Percentiles rank a stretch among this genome's conserved stretches.
Evolutionary conservation across 2,113 vertebrate species (phyloP).

Genomic region (Hemichromis elongatus): DNA sequence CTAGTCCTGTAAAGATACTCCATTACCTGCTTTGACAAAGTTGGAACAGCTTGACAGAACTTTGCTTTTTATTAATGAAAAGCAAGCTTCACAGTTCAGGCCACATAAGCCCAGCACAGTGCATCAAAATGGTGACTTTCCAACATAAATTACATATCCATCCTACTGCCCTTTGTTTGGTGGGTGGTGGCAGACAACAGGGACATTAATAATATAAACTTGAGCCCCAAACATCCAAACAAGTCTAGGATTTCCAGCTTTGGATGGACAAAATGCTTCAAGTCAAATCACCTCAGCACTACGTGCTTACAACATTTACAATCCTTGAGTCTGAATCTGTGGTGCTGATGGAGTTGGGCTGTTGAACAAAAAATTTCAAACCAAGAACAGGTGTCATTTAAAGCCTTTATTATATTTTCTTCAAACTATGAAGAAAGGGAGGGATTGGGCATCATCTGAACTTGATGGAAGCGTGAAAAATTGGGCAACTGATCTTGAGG

Average conservation of each 20-base stretch:
- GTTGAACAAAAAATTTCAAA: background rate
- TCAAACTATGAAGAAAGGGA: rapidly evolving
- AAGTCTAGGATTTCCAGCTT: background rate
- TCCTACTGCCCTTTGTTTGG: background rate
- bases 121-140: background rate
- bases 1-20: background rate
- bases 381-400: background rate
- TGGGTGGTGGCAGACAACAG: background rate
- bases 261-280: background rate
- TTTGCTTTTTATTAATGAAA: background rate
- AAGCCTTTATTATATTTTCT: background rate
- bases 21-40: background rate
- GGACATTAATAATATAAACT: background rate
- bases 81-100: background rate
- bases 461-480: background rate
- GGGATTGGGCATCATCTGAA: background rate
- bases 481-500: background rate
- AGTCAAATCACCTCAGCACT: background rate
- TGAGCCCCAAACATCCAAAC: background rate
- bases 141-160: background rate
- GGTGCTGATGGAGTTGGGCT: background rate
- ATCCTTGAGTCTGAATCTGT: background rate
- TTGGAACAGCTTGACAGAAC: background rate
- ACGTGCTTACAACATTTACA: background rate
- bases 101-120: background rate